These are phyloP conservation scores for Ovibos moschatus DNA, from an alignment of 2,113 vertebrate genomes.

Conservation along the genomic window DNA sequence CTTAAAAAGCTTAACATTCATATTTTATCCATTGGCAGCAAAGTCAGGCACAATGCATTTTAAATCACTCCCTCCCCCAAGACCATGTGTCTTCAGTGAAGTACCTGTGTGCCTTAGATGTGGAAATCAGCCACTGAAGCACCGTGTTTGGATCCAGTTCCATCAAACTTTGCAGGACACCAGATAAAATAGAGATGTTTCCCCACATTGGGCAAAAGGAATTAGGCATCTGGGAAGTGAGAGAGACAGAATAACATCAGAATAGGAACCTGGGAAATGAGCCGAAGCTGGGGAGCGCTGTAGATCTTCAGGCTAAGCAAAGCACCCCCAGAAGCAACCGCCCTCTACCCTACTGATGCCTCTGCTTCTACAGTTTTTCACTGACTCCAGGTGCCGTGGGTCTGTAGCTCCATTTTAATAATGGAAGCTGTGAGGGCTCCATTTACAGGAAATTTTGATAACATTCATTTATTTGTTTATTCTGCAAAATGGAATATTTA, in stretches of 20 bases:
- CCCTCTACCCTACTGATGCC: background rate
- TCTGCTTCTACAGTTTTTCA: background rate
- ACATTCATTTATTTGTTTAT: background rate
- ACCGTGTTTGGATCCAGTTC: background rate
- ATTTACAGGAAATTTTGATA: background rate
- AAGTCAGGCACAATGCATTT: background rate
- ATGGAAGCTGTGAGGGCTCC: background rate
- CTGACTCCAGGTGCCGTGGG: background rate
- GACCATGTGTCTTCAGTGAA: background rate
- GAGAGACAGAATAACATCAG: background rate
- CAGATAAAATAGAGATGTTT: background rate
- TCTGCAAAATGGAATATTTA: background rate
- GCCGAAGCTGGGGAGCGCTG: fast-evolving
- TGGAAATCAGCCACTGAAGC: background rate
- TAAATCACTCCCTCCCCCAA: background rate
- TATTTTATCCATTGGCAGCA: background rate
- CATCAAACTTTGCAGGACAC: background rate
- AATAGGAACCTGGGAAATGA: background rate
- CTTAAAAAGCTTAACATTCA: background rate
- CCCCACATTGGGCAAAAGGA: background rate
- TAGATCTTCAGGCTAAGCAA: background rate
- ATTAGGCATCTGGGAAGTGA: background rate
- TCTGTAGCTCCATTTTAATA: background rate
- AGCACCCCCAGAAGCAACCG: background rate
- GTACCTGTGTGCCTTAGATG: background rate